Base-by-base conservation (phyloP, 2,113 vertebrate genomes). In the Rhea pennata region DNA sequence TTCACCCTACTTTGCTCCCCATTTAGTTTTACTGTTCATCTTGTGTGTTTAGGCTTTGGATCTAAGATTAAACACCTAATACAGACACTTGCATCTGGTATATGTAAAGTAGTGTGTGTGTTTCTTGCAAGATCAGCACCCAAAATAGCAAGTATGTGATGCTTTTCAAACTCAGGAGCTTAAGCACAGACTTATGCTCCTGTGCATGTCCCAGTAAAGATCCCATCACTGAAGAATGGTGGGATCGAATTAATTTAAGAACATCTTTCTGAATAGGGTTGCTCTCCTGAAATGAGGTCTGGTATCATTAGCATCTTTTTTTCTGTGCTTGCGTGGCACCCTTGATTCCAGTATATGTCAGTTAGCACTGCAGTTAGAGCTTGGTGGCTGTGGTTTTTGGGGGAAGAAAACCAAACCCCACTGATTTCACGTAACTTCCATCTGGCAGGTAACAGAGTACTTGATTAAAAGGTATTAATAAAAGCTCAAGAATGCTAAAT, bases 341-440 rank as follows among this genome's bases (percentile, higher is more conserved):
- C 3, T 0, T 12, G 31, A 13, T 15, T 39, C 12, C 33, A 36
- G 31, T 6, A 19, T 13, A 10, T 5, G 13, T 5, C 40, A 13
- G 19, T 11, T 59, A 84, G 23, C 16, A 12, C 2, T 13, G 66
- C 5, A 48, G 29, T 15, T 0, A 3, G 51, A 72, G 36, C 29
- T 71, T 50, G 40, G 44, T 76, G 54, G 36, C 66, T 17, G 3
- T 5, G 23, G 14, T 33, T 4, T 3, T 46, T 15, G 15, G 44
- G 12, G 14, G 5, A 26, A 3, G 9, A 4, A 5, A 26, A n/a
- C 36, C 36, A 24, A 46, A 23, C 1, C 0, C 2, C 48, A 51
- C 46, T 56, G 48, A 84, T 61, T 59, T 90, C 54, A 50, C 16
- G 29, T 7, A 44, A 67, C n/a, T 87, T 58, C n/a, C 7, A 9